Conservation (phyloP, 2,888 invertebrate species). For the Dugesia japonica region DNA sequence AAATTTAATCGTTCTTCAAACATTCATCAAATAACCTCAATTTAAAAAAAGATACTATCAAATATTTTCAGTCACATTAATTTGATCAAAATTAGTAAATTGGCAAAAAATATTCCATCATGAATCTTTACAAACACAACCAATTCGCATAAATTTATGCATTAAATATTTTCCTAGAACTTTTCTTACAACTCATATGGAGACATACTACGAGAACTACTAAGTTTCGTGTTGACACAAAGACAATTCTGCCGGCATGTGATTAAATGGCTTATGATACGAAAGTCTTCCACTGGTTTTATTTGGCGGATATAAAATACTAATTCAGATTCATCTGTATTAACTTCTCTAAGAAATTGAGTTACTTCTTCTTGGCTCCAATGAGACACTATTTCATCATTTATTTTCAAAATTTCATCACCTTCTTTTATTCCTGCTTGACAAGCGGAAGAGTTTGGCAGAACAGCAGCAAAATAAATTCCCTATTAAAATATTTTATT, state of each 20-base stretch:
- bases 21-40: too few relatives aligned
- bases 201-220: background rate
- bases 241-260: background rate
- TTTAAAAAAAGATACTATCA: too few relatives aligned
- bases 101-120: background rate
- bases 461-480: constrained; percentile 30
- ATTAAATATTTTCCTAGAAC: background rate
- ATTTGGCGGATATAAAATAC: constrained; percentile 31
- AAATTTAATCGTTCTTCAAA: too few relatives aligned
- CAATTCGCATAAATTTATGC: background rate
- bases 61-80: too few relatives aligned
- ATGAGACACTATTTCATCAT: constrained; percentile 24
- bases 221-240: background rate
- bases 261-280: background rate
- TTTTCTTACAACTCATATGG: background rate
- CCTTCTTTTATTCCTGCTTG: constrained; percentile 32
- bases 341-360: constrained; percentile 26
- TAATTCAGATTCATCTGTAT: constrained; percentile 23
- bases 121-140: constrained; percentile 16
- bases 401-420: constrained; percentile 29
- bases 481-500: constrained; percentile 28
- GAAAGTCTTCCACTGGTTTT: constrained; percentile 27
- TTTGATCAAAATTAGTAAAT: background rate
- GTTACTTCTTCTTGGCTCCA: constrained; percentile 32
- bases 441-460: constrained; percentile 24